phyloP scores from a whole-genome alignment of 2,888 invertebrate genomes.

The Oscheius myriophilus region DNA sequence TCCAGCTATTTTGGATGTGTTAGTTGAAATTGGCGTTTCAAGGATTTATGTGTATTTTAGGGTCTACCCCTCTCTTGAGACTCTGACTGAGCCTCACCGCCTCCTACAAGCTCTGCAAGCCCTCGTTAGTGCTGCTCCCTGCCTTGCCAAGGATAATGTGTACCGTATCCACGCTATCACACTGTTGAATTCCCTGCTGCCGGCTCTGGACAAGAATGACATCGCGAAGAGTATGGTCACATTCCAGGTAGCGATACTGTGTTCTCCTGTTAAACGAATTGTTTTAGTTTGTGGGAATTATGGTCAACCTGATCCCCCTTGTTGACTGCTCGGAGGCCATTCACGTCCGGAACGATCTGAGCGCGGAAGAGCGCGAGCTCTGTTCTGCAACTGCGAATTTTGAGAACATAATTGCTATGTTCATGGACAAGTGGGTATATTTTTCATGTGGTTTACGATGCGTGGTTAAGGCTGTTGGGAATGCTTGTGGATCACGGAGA shows the following conservation, averaged over 20 bases:
- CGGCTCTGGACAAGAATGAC: constrained; percentile 91
- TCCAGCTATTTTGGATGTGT: constrained; percentile 83
- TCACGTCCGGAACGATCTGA: constrained; percentile 79
- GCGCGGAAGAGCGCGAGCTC: constrained; percentile 79
- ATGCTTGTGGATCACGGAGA: constrained; percentile 46
- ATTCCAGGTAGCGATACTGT: constrained; percentile 58
- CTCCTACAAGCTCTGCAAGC: constrained; percentile 72
- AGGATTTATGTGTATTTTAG: constrained; percentile 48
- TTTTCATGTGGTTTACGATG: background rate
- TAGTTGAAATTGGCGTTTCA: constrained; percentile 22
- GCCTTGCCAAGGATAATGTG: constrained; percentile 70
- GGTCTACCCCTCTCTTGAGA: constrained; percentile 83
- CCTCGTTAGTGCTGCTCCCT: constrained; percentile 71
- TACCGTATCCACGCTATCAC: constrained; percentile 75
- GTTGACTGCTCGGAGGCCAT: constrained; percentile 85
- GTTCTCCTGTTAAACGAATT: constrained; percentile 4
- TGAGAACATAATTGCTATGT: constrained; percentile 87
- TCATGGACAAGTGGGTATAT: constrained; percentile 79
- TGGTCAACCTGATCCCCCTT: constrained; percentile 83
- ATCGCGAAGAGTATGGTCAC: constrained; percentile 75
- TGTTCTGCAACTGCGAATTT: constrained; percentile 86
- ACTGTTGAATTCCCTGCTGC: constrained; percentile 82
- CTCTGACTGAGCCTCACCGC: constrained; percentile 86
- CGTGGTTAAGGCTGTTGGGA: constrained; percentile 36
- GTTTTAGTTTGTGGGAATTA: constrained; percentile 73